Evolutionary conservation across 2,113 vertebrate species (phyloP).

Genomic region (Alaudala cheleensis): DNA sequence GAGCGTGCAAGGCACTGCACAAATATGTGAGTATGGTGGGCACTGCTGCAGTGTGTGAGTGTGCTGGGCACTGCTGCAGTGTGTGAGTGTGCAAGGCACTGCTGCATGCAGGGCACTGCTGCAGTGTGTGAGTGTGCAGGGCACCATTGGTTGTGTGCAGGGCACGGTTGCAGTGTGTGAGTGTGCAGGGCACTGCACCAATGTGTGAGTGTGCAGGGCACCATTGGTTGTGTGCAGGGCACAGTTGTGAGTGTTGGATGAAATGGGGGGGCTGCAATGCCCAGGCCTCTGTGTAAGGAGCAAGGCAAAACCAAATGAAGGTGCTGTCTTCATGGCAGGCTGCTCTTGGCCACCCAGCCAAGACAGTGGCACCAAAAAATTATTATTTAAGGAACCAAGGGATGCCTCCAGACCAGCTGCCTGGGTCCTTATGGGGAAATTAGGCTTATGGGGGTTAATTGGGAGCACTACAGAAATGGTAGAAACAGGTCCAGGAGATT

Average conservation of each 20-base stretch:
- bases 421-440: not conserved
- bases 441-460: not conserved
- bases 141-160: no score
- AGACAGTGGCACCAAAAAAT: no score
- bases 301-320: not conserved
- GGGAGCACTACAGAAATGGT: not conserved
- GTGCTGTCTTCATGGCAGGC: not conserved
- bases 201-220: not conserved
- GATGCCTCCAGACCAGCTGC: not conserved
- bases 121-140: not conserved
- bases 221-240: not conserved
- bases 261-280: not conserved
- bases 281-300: not conserved
- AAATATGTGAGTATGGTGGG: not conserved
- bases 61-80: not conserved
- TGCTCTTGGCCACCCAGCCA: not conserved
- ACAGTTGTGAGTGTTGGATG: not conserved
- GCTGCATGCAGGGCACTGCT: not conserved
- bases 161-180: not conserved
- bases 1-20: not conserved
- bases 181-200: no score
- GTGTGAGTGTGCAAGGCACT: not conserved
- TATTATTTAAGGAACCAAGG: not conserved
- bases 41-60: not conserved
- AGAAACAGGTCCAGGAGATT: not conserved